phyloP scores from a whole-genome alignment of 2,797 vertebrate genomes.

The Coregonus sp. region DNA sequence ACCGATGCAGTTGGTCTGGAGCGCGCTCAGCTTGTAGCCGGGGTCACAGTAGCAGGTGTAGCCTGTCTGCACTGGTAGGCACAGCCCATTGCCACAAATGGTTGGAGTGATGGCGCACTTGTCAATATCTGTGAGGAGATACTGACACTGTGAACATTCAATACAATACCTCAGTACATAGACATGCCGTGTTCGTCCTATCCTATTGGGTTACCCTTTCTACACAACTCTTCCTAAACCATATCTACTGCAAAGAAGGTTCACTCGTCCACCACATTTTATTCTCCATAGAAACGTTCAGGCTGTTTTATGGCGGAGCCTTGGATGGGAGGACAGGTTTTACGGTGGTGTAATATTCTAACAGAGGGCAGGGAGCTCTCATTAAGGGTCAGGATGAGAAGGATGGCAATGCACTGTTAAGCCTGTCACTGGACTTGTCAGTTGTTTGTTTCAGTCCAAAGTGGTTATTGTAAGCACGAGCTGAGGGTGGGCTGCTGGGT shows the following conservation, averaged over 20 bases:
- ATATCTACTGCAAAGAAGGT: constrained; percentile 24
- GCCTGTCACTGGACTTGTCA: constrained; percentile 44
- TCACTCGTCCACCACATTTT: constrained; percentile 61
- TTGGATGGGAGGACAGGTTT: constrained; percentile 59
- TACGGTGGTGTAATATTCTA: constrained; percentile 57
- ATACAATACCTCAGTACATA: constrained; percentile 20
- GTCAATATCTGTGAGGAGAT: constrained; percentile 64
- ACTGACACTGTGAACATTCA: constrained; percentile 33
- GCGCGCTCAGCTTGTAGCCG: constrained; percentile 80
- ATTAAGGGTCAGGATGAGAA: constrained; percentile 45
- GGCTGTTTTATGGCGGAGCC: constrained; percentile 64
- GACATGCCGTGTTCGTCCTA: constrained; percentile 20
- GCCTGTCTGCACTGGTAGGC: constrained; percentile 80
- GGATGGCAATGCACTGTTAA: constrained; percentile 46
- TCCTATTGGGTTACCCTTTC: constrained; percentile 11
- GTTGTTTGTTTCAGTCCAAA: constrained; percentile 52
- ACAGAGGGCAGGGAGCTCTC: constrained; percentile 61
- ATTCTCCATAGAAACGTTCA: constrained; percentile 50
- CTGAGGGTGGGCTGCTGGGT: constrained; percentile 27
- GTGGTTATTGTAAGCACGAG: constrained; percentile 36
- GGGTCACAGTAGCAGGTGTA: constrained; percentile 85
- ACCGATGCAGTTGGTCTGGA: constrained; percentile 86
- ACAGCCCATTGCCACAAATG: constrained; percentile 84
- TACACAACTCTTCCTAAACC: constrained; percentile 19
- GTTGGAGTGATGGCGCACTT: constrained; percentile 74